Evolutionary conservation across 1,140 invertebrate species (phyloP).

Genomic region (Ooceraea biroi): DNA sequence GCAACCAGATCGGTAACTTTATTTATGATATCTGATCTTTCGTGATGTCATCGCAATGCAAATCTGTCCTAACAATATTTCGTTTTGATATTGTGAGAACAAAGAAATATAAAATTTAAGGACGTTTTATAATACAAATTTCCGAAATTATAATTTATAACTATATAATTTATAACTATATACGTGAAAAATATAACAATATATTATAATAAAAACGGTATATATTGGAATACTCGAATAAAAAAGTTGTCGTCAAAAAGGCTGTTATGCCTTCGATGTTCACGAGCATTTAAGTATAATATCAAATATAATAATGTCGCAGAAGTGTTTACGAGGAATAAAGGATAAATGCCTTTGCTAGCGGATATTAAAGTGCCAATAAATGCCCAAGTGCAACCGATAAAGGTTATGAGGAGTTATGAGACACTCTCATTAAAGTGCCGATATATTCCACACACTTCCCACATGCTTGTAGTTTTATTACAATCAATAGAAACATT

Average conservation of each 20-base stretch:
- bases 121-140: too few relatives aligned
- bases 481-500: slow-evolving; percentile 19
- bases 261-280: not conserved
- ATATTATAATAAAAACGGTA: too few relatives aligned
- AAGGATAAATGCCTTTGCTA: not conserved
- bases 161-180: too few relatives aligned
- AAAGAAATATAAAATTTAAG: not conserved
- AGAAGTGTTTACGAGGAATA: slow-evolving; percentile 2
- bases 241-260: too few relatives aligned
- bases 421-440: not conserved
- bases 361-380: slow-evolving; percentile 12
- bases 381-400: slow-evolving; percentile 3
- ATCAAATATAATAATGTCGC: not conserved
- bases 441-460: not conserved
- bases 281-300: not conserved
- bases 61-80: not conserved
- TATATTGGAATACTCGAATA: too few relatives aligned
- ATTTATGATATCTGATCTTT: not conserved
- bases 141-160: too few relatives aligned
- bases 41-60: not conserved
- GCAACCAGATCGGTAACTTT: not conserved
- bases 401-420: slow-evolving; percentile 23
- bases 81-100: not conserved
- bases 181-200: too few relatives aligned
- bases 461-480: not conserved